A percentile compares a stretch with the other conserved stretches of the same genome.
Conservation (phyloP, 2,888 invertebrate genomes). For the Drosophila formosana region DNA sequence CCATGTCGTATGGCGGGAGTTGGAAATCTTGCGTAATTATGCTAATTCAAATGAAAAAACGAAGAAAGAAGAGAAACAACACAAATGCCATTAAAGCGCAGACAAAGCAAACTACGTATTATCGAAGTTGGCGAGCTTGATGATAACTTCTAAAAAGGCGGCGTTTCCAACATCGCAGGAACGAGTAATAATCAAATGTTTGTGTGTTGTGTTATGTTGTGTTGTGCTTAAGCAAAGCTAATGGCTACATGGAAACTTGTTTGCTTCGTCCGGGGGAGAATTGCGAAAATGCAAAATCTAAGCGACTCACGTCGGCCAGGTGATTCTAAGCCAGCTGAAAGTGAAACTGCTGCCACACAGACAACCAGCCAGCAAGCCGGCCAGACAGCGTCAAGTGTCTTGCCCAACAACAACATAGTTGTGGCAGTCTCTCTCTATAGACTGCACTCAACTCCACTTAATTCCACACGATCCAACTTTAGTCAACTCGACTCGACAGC, state of each 20-base stretch:
- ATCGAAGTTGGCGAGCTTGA: conserved; percentile 18
- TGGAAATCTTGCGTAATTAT: conserved; percentile 45
- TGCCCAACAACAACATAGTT: conserved; percentile 65
- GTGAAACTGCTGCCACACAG: conserved; percentile 60
- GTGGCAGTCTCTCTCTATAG: conserved; percentile 26
- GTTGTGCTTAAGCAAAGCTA: conserved; percentile 37
- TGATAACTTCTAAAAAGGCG: conserved; percentile 63
- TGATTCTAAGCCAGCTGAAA: conserved; percentile 78
- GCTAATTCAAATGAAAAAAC: conserved; percentile 38
- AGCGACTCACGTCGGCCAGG: conserved; percentile 41
- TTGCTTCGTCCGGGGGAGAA: conserved; percentile 61
- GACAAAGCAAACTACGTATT: conserved; percentile 28
- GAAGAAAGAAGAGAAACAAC: background rate
- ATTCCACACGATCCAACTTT: conserved; percentile 17
- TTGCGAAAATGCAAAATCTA: conserved; percentile 74
- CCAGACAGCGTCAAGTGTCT: conserved; percentile 52
- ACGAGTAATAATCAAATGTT: conserved; percentile 58
- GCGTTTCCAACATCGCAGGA: conserved; percentile 21
- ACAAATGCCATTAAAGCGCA: conserved; percentile 36
- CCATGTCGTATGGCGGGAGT: background rate
- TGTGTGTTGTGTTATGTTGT: conserved; percentile 29
- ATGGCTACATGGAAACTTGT: conserved; percentile 61
- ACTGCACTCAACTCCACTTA: conserved; percentile 18
- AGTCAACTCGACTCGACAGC: conserved; percentile 31
- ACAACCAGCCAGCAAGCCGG: conserved; percentile 11